Base-by-base conservation (phyloP, 2,113 vertebrate species). In the Urocitellus parryii region DNA sequence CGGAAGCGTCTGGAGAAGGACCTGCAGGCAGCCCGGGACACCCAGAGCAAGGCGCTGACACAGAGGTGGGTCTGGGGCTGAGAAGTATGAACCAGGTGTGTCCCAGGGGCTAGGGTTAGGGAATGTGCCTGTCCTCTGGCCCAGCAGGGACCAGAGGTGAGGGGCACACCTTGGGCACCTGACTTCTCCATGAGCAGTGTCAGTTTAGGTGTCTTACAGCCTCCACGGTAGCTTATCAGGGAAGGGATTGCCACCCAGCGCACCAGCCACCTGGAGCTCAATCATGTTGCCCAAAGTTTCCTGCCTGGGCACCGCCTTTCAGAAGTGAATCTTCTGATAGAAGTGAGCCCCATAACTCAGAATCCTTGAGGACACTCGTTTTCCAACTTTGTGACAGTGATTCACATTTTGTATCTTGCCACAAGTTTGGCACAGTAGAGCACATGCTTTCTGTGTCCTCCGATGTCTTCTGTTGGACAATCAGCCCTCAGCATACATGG, bases 41-140 rank as follows among this genome's bases (percentile, higher is more conserved):
- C 99, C 96, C 99, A 99, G 98, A 99, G 99, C 99, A 99, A 99
- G 98, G 99, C 99, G 1, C 98, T 99, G 77, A 99, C 99, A 0
- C 99, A 99, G 98, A 99, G 99, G 99, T 99, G n/a, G 80, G 97
- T 13, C 51, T 6, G 92, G 70, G 73, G 5, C 78, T 1, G 0
- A 13, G 32, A 25, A 8, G 25, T n/a, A 4, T 12, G 68, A 29
- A 6, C 32, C 32, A 16, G 14, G 29, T 16, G 56, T 42, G 53
- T 61, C 53, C 22, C 32, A 2, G 0, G 22, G 68, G 34, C 6
- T 1, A 0, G 11, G 56, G 17, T 67, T 8, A 14, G n/a, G 3
- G 22, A 48, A 11, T 10, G 39, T 37, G 29, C n/a, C 1, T 70
- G 6, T 29, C 63, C 27, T 81, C 7, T 24, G 12, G n/a, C 22